Conservation (phyloP, 2,797 vertebrate species). For the Pangasius krempfi region DNA sequence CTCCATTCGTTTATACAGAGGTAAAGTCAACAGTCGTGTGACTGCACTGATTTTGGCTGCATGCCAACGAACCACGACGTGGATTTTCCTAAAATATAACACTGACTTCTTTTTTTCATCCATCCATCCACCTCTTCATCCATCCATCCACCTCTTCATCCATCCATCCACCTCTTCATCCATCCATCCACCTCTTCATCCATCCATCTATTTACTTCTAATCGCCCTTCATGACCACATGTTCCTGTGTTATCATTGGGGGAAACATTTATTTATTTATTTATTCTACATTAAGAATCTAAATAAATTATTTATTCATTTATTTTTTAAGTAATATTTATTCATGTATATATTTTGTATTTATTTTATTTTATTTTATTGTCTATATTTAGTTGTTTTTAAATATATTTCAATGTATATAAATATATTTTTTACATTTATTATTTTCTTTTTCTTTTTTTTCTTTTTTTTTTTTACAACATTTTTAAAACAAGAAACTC, state of each 20-base stretch:
- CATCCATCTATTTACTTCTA: neutral
- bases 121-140: neutral
- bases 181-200: neutral
- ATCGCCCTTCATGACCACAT: neutral
- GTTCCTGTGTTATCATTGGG: neutral
- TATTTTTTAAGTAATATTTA: neutral
- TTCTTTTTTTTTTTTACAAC: neutral
- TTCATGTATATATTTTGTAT: neutral
- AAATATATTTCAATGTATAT: neutral
- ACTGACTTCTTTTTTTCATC: neutral
- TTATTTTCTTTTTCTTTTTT: neutral
- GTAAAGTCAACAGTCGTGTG: slow-evolving; percentile 3
- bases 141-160: neutral
- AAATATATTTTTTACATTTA: neutral
- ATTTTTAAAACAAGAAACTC: neutral
- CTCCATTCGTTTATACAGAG: neutral
- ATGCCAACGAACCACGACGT: neutral
- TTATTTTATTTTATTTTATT: neutral
- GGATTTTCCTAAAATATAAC: neutral
- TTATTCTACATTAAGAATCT: neutral
- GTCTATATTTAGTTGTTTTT: neutral
- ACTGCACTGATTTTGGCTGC: neutral
- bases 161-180: neutral
- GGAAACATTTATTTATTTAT: neutral
- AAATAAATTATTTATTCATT: neutral